phyloP scores from a whole-genome alignment of 2,113 vertebrate species.

The Sander vitreus region DNA sequence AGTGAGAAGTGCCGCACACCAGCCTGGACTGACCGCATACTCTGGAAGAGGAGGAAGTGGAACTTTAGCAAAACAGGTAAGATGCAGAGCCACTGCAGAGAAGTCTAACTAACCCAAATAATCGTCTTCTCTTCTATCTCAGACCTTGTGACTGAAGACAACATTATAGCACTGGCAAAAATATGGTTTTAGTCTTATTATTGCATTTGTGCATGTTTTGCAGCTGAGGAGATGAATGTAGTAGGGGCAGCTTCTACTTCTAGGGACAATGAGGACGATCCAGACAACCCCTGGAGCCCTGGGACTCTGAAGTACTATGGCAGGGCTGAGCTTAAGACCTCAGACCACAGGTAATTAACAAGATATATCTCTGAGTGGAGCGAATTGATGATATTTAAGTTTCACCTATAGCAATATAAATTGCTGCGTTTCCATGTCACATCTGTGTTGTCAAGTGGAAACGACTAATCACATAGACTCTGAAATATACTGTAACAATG shows the following conservation, averaged over 20 bases:
- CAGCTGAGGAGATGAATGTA: constrained; percentile 96
- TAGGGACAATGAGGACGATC: constrained; percentile 85
- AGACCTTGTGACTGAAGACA: neutral
- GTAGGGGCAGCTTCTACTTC: constrained; percentile 87
- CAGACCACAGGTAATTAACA: constrained; percentile 92
- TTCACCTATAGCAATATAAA: neutral
- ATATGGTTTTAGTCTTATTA: neutral
- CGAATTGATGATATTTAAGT: neutral
- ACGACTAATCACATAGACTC: neutral
- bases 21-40: constrained; percentile 96
- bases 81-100: constrained; percentile 16
- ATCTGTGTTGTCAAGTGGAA: neutral
- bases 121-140: neutral
- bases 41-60: constrained; percentile 98
- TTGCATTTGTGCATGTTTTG: constrained; percentile 33
- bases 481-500: neutral
- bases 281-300: constrained; percentile 88
- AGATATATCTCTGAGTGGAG: neutral
- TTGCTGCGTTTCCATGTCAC: neutral
- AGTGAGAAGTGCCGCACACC: constrained; percentile 99
- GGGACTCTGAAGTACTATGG: constrained; percentile 94
- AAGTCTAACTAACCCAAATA: neutral
- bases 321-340: constrained; percentile 97
- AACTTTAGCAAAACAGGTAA: constrained; percentile 95
- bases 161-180: neutral